phyloP scores from a whole-genome alignment of 2,888 invertebrate species.

The Trachelus iudaicus region DNA sequence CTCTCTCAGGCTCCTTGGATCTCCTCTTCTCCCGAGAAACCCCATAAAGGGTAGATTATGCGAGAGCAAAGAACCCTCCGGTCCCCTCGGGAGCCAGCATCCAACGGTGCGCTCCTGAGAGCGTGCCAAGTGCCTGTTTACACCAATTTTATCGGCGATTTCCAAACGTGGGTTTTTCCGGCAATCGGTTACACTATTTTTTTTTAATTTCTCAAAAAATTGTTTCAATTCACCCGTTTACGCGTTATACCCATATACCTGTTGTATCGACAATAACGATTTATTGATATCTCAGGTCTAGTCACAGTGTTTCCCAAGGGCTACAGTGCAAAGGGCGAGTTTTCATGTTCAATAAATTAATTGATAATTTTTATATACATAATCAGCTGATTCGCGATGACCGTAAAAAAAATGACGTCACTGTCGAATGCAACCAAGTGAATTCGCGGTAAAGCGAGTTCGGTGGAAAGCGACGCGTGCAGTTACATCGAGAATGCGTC shows the following conservation, averaged over 20 bases:
- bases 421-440: background rate
- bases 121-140: constrained; percentile 60
- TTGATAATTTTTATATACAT: background rate
- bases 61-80: constrained; percentile 37
- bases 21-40: constrained; percentile 8
- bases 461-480: constrained; percentile 1
- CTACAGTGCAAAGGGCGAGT: background rate
- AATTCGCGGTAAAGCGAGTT: background rate
- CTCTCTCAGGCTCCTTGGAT: constrained; percentile 28
- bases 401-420: background rate
- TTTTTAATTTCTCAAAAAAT: too few species aligned
- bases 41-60: constrained; percentile 42
- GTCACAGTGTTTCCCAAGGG: too few species aligned
- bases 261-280: background rate
- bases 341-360: background rate
- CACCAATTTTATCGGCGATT: constrained; percentile 62
- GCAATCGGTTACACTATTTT: background rate
- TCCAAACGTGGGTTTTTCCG: constrained; percentile 25
- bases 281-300: background rate
- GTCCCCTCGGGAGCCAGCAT: constrained; percentile 45
- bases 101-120: constrained; percentile 40
- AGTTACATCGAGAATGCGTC: constrained; percentile 46
- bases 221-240: background rate
- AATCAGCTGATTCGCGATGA: background rate
- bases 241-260: background rate